Conservation (phyloP, 2,888 invertebrate species). For the Tetrapedia diversipes region DNA sequence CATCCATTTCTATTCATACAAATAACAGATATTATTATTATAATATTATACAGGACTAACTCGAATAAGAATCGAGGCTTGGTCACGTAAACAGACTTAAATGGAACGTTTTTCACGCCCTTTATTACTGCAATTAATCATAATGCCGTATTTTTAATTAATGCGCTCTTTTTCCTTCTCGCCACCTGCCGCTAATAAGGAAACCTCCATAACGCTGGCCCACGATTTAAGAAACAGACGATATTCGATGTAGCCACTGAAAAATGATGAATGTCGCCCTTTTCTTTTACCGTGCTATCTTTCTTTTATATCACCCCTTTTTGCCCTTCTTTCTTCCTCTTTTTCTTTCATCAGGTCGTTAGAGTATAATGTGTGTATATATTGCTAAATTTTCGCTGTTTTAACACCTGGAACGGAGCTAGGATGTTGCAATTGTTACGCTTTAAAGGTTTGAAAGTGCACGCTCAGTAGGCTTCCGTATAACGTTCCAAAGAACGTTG, state of each 20-base stretch:
- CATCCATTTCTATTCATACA: too few species aligned
- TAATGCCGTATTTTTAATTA: slow-evolving; percentile 54
- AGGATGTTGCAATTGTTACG: not conserved
- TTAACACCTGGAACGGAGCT: not conserved
- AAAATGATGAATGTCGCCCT: slow-evolving; percentile 41
- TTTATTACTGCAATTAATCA: slow-evolving; percentile 58
- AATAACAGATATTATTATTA: too few species aligned
- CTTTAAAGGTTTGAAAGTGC: not conserved
- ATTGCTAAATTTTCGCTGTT: slow-evolving; percentile 16
- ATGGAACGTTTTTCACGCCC: slow-evolving; percentile 34
- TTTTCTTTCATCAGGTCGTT: too few species aligned
- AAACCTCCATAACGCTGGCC: slow-evolving; percentile 39
- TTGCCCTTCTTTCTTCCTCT: not conserved
- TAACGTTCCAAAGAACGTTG: not conserved
- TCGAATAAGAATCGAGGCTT: slow-evolving; percentile 14
- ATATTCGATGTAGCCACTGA: slow-evolving; percentile 31
- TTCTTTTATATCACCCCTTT: too few species aligned
- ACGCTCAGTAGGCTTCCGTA: too few species aligned
- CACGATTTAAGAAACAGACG: slow-evolving; percentile 46
- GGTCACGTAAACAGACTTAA: slow-evolving; percentile 34
- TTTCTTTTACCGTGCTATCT: slow-evolving; percentile 24
- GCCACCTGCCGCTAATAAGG: slow-evolving; percentile 36
- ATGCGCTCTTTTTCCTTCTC: slow-evolving; percentile 37
- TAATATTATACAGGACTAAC: too few species aligned
- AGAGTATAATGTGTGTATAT: slow-evolving; percentile 7